phyloP scores from a whole-genome alignment of 2,888 invertebrate species.

The Rutpela maculata region DNA sequence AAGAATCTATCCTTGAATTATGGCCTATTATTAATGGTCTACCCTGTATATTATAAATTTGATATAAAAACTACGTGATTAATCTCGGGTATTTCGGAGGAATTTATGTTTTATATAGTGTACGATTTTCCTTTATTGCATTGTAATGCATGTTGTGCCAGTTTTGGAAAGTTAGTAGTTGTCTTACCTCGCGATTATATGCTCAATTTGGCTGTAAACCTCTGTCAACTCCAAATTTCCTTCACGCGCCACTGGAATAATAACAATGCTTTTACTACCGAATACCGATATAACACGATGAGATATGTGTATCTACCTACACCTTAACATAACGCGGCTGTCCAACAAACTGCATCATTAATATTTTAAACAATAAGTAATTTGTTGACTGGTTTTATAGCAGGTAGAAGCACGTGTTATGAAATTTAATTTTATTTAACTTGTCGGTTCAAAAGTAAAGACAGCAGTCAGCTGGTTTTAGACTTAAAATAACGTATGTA shows the following conservation, averaged over 20 bases:
- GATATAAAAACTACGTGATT: too few relatives aligned
- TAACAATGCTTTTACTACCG: neutral
- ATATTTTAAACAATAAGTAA: neutral
- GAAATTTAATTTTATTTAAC: neutral
- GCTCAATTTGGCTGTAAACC: neutral
- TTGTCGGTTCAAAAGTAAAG: neutral
- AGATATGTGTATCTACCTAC: neutral
- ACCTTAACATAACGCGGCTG: neutral
- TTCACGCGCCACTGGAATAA: neutral
- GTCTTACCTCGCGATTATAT: neutral
- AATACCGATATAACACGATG: neutral
- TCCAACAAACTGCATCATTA: neutral
- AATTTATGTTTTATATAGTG: too few relatives aligned
- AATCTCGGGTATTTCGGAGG: too few relatives aligned
- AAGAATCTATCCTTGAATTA: too few relatives aligned
- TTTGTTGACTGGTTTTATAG: neutral
- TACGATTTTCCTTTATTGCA: too few relatives aligned
- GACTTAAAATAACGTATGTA: too few relatives aligned
- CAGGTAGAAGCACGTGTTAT: neutral
- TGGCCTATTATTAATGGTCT: too few relatives aligned
- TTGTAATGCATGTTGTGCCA: too few relatives aligned
- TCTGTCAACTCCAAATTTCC: neutral
- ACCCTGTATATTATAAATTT: too few relatives aligned
- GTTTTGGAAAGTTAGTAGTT: too few relatives aligned
- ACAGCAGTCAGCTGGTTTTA: neutral